phyloP scores from a whole-genome alignment of 2,888 invertebrate species.

The Pandemis corylana region DNA sequence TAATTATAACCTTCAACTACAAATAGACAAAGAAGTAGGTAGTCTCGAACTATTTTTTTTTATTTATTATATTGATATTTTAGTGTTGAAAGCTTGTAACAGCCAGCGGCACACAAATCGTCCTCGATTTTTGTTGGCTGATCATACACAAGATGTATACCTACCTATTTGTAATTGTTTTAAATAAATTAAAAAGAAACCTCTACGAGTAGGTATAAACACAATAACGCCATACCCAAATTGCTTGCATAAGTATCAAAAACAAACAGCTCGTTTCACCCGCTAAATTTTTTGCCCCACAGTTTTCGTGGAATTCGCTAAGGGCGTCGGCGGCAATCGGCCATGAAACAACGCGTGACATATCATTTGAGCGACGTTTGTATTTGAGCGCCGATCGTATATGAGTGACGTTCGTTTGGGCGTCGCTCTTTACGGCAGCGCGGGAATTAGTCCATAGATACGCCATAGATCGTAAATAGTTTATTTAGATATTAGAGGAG shows the following conservation, averaged over 20 bases:
- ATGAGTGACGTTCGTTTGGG: slow-evolving; percentile 58
- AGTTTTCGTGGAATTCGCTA: slow-evolving; percentile 44
- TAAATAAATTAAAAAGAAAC: too few species aligned
- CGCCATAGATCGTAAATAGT: slow-evolving; percentile 48
- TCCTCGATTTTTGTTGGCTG: too few species aligned
- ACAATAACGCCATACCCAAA: too few species aligned
- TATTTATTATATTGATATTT: too few species aligned
- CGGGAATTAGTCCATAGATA: slow-evolving; percentile 60
- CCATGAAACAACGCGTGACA: slow-evolving; percentile 81
- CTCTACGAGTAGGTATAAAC: too few species aligned
- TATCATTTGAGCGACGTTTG: slow-evolving; percentile 71
- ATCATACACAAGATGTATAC: too few species aligned
- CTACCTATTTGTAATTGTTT: too few species aligned
- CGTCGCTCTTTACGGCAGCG: slow-evolving; percentile 16
- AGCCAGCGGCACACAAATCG: too few species aligned
- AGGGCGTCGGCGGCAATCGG: slow-evolving; percentile 65
- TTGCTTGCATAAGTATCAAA: not conserved
- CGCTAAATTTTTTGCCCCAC: not conserved
- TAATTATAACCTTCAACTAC: too few species aligned
- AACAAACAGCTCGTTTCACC: not conserved
- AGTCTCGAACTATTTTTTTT: too few species aligned
- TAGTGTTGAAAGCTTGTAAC: too few species aligned
- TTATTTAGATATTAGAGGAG: slow-evolving; percentile 44
- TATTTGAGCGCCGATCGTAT: slow-evolving; percentile 58
- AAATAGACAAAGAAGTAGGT: too few species aligned